Evolutionary conservation across 2,797 vertebrate species (phyloP), one percentile per base, ranked within the genome.

Genomic region (Gymnodraco acuticeps): DNA sequence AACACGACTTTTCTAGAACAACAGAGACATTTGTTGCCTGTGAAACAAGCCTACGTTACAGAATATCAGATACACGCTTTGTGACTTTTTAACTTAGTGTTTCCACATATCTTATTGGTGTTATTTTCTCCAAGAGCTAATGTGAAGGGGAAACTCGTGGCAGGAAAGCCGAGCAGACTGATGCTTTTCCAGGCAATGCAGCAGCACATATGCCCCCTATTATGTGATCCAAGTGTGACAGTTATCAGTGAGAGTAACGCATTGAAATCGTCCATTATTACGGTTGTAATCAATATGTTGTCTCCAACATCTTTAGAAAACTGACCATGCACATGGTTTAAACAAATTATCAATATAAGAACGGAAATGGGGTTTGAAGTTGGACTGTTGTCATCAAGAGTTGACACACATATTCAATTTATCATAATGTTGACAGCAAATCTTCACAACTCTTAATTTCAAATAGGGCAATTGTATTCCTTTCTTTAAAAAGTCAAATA

Each of bases 81-180:
- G 59, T 0, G 41, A 70, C 42, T 66, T 73, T 38, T 70, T 8
- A 9, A 0, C 4, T 0, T 0, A 27, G 14, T 51, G 51, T 62
- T 42, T 70, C 41, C 63, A 66, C 62, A 6, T 60, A 51, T 64
- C 3, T 1, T 7, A 13, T 38, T 17, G 52, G 62, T 43, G 60
- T 8, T 14, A 13, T 64, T 78, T 27, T 53, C 31, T 63, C 19
- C 4, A 6, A 3, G 64, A 62, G 81, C 75, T 53, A 2, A 70
- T 48, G 3, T 19, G 47, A 47, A 45, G 10, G 70, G 85, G 75
- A 84, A 84, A 90, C 78, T 87, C 89, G 88, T 88, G 84, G 87
- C 87, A 88, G 82, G 46, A 45, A 82, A 90, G 80, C 75, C 58
- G 70, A 85, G 67, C 75, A 76, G 75, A 79, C 65, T 43, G 81